phyloP scores from a whole-genome alignment of 2,888 invertebrate species.

The Cosmorhoe ocellata region DNA sequence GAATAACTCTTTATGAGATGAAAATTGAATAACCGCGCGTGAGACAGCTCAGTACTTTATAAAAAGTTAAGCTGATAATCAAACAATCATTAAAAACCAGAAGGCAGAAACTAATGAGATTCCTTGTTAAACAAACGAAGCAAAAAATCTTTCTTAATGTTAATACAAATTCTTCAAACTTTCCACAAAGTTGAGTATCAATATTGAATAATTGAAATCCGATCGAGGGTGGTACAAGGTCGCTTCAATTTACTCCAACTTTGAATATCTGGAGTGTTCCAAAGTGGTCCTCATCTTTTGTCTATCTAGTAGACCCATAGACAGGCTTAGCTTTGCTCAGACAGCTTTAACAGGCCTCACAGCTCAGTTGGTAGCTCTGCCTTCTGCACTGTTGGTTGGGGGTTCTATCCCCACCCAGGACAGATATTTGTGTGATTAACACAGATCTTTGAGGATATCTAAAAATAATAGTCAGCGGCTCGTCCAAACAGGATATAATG shows the following conservation, averaged over 20 bases:
- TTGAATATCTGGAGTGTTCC: background rate
- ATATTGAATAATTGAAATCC: constrained; percentile 28
- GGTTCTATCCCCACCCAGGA: too few species aligned
- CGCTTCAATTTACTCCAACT: constrained; percentile 5
- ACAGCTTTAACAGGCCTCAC: too few species aligned
- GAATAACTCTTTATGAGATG: too few species aligned
- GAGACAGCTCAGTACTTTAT: background rate
- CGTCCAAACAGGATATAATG: too few species aligned
- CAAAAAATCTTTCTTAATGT: constrained; percentile 13
- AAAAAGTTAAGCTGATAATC: constrained; percentile 1
- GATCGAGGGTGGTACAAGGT: constrained; percentile 11
- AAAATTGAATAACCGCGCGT: too few species aligned
- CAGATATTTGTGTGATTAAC: too few species aligned
- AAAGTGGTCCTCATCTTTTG: background rate
- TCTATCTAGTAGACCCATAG: background rate
- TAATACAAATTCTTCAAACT: constrained; percentile 8
- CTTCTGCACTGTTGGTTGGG: too few species aligned
- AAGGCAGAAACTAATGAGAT: constrained; percentile 17
- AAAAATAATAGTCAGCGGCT: too few species aligned
- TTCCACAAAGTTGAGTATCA: constrained; percentile 15
- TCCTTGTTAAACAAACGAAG: constrained; percentile 25
- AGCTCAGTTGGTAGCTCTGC: too few species aligned
- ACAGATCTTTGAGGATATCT: too few species aligned
- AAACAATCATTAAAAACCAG: constrained; percentile 5
- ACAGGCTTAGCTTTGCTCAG: background rate